Evolutionary conservation across 2,113 vertebrate species (phyloP).

Genomic region (Oreochromis spilurus): DNA sequence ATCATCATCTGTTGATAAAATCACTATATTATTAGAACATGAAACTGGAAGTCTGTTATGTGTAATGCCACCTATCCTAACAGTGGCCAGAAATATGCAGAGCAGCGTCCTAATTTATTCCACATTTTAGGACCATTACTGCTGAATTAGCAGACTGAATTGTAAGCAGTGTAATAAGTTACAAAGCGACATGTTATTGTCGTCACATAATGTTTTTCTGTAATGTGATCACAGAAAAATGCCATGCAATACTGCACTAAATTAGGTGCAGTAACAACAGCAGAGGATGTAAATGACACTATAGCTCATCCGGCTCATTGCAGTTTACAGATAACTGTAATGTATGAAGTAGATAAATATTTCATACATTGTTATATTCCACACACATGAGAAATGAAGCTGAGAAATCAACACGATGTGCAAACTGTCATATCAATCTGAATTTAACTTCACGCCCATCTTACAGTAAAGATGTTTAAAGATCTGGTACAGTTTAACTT

Average conservation of each 20-base stretch:
- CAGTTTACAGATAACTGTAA: not conserved
- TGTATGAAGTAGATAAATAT: not conserved
- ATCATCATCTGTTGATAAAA: conserved; percentile 27
- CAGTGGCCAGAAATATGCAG: not conserved
- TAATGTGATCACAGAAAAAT: not conserved
- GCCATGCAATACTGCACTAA: not conserved
- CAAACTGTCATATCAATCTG: not conserved
- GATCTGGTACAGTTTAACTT: not conserved
- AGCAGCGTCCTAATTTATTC: not conserved
- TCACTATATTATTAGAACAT: not conserved
- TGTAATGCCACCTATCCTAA: not conserved
- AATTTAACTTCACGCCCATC: not conserved
- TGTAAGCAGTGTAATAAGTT: not conserved
- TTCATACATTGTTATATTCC: not conserved
- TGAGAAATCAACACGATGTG: not conserved
- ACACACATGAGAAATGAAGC: not conserved
- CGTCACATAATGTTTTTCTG: not conserved
- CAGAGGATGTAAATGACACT: not conserved
- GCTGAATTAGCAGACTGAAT: not conserved
- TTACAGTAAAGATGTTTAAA: not conserved
- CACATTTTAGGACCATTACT: not conserved
- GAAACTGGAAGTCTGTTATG: not conserved
- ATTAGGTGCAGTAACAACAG: not conserved
- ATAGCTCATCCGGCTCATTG: not conserved
- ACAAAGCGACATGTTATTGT: not conserved